Base-by-base conservation (phyloP, 1,140 invertebrate species). In the Scaptomyza pallida region DNA sequence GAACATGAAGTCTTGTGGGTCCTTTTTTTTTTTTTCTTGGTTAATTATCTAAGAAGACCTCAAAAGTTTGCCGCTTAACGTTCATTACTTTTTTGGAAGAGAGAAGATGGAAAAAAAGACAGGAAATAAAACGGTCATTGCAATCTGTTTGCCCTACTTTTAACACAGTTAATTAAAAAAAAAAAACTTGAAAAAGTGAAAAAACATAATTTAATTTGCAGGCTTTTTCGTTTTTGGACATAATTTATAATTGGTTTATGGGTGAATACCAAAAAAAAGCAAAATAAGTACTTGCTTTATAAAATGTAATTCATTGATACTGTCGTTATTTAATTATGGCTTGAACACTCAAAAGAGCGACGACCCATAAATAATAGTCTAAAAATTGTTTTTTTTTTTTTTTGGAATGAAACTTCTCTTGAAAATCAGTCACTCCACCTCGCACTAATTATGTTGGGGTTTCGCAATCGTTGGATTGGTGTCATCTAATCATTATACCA, bases 401-500 rank as follows among this genome's bases (percentile, higher is more conserved):
- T 26, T 5, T 26, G 4, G 2, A 5, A 26, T 26, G 5, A n/a
- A n/a, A n/a, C n/a, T n/a, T n/a, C n/a, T n/a, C n/a, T 26, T 26
- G 23, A 45, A 13, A 10, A 12, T 3, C 5, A 26, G 23, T n/a
- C 43, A 45, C n/a, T 3, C 33, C 6, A 3, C 6, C 37, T 19
- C 35, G 12, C n/a, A 33, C 50, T 86, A 85, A 85, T 85, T 85
- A 80, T 74, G 56, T 62, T 17, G 23, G 48, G 64, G 35, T 19
- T 21, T 47, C 19, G 44, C 19, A 59, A 43, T 69, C 56, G 43
- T 71, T 45, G 12, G 61, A 70, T 72, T 75, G 47, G 83, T 78
- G 81, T 78, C 78, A 69, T 72, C 75, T 72, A 82, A 63, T 88
- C 82, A 78, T 88, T 86, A 86, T 86, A 81, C 75, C 81, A 86